Evolutionary conservation across 2,888 invertebrate species (phyloP), one percentile per base, ranked within the genome.

Genomic region (Rhyacophila evoluta): DNA sequence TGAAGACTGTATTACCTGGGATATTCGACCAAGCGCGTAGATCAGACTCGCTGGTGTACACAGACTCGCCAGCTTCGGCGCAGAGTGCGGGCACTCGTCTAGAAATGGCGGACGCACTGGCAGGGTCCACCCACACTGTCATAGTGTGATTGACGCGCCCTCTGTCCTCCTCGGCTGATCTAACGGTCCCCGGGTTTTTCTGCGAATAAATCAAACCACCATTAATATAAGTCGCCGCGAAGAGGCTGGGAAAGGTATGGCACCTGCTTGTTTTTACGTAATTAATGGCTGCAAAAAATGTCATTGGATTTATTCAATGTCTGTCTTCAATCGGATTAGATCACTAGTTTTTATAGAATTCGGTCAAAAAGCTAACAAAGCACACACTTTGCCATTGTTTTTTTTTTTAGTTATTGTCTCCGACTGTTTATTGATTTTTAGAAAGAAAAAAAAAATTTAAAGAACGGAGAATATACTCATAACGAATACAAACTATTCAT

Each of bases 161-260:
- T 83, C 93, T 92, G 85, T 97, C 97, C 84, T 97, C 97, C 86
- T 98, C 98, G 0, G 98, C 97, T 0, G 94, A 93, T 36, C 98
- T 91, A 41, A 97, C 93, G 12, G 96, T 95, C 79, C 95, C 95
- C 2, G 96, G 95, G 88, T 97, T 97, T 89, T 92, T 92, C 88
- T 90, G 74, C 15, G 71, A 81, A 67, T 29, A 69, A 29, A 69
- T 29, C 69, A 69, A 28, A 69, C 29, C 69, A 29, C 28, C 29
- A 55, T 55, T 55, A 55, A 55, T 55, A 55, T 55, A 55, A 4
- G 10, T 55, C 55, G 2, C 25, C 19, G 0, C 15, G 8, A 19
- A 19, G 19, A 19, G 55, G 8, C 25, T 19, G 0, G 19, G 8
- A 55, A 19, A 19, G 19, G 55, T 12, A 25, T 25, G 15, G 15